Conservation (phyloP, 64 coral and sea anemone genomes). For the Porites lutea region DNA sequence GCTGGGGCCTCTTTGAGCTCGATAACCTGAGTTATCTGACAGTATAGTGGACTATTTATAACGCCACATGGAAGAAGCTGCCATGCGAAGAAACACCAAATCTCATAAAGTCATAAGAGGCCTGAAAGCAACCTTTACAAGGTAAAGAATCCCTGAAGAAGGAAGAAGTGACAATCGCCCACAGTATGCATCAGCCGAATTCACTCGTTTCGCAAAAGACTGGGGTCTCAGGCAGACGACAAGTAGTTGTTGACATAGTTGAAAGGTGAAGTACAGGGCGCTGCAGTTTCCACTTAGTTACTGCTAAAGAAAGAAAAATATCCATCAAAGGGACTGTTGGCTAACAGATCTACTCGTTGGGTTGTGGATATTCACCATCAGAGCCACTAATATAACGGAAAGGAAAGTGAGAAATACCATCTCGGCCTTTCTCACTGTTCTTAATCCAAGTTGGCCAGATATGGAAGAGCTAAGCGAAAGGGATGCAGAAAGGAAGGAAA, state of each 20-base stretch:
- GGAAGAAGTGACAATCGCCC: slow-evolving; percentile 46
- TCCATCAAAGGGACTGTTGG: slow-evolving; percentile 14
- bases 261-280: slow-evolving; percentile 37
- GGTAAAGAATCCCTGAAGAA: slow-evolving; percentile 51
- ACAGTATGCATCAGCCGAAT: slow-evolving; percentile 26
- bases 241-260: slow-evolving; percentile 8
- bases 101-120: neutral
- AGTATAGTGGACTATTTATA: slow-evolving; percentile 42
- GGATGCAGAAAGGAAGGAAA: slow-evolving; percentile 24
- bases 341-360: slow-evolving; percentile 54
- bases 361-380: slow-evolving; percentile 48
- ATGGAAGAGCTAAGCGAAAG: neutral
- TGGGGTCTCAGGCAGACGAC: slow-evolving; percentile 21
- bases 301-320: slow-evolving; percentile 52
- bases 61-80: slow-evolving; percentile 30
- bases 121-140: slow-evolving; percentile 44
- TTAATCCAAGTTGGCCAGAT: slow-evolving; percentile 5
- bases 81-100: neutral
- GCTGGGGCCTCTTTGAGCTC: slow-evolving; percentile 30
- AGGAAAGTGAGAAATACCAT: slow-evolving; percentile 38
- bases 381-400: slow-evolving; percentile 43
- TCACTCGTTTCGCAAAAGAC: slow-evolving; percentile 14
- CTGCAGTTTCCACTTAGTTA: slow-evolving; percentile 20
- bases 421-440: neutral
- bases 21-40: slow-evolving; percentile 18